Evolutionary conservation across 2,797 vertebrate species (phyloP).

Genomic region (Xenentodon cancila): DNA sequence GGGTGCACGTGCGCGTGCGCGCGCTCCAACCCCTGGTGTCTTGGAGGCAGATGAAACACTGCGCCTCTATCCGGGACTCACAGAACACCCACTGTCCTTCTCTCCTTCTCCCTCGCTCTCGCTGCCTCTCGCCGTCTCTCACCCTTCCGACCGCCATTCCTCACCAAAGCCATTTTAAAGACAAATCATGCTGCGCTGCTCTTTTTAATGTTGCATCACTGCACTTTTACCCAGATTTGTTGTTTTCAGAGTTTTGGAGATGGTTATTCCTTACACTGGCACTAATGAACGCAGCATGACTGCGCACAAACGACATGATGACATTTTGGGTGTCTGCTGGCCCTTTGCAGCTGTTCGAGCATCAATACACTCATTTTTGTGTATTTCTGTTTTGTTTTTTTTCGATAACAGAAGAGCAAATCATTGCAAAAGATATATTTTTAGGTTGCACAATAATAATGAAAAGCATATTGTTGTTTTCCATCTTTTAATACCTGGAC

Average conservation of each 20-base stretch:
- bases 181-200: constrained; percentile 49
- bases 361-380: too few relatives aligned
- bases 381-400: too few relatives aligned
- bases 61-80: constrained; percentile 75
- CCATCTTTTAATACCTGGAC: constrained; percentile 9
- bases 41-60: constrained; percentile 83
- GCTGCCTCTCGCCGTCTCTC: constrained; percentile 21
- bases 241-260: constrained; percentile 9
- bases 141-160: constrained; percentile 37
- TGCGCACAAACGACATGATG: too few relatives aligned
- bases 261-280: too few relatives aligned
- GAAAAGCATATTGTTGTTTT: background rate
- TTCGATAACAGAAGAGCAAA: too few relatives aligned
- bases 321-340: too few relatives aligned
- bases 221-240: constrained; percentile 46
- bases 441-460: too few relatives aligned
- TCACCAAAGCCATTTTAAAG: constrained; percentile 67
- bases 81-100: constrained; percentile 78
- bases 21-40: constrained; percentile 66
- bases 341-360: too few relatives aligned
- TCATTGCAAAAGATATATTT: too few relatives aligned
- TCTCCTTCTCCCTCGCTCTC: constrained; percentile 41
- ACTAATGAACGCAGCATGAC: too few relatives aligned
- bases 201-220: constrained; percentile 12
- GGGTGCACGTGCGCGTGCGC: constrained; percentile 1